Evolutionary conservation across 2,888 invertebrate genomes (phyloP).

Genomic region (Crocallis elinguaria): DNA sequence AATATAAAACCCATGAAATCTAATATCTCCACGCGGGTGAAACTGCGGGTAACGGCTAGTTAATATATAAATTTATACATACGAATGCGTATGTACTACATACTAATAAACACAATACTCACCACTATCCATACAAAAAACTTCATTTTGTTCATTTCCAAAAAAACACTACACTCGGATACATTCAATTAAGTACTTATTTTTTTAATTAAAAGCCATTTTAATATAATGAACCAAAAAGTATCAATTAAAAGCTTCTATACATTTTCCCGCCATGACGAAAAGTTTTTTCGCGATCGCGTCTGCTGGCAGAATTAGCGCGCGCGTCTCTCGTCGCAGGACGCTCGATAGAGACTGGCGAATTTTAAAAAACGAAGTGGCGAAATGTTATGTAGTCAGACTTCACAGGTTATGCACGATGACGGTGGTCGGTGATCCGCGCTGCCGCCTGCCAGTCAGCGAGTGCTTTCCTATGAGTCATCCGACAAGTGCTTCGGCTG

Average conservation of each 20-base stretch:
- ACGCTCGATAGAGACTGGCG: slow-evolving; percentile 59
- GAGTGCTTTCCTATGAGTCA: slow-evolving; percentile 37
- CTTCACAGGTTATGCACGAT: slow-evolving; percentile 39
- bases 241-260: slow-evolving; percentile 19
- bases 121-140: slow-evolving; percentile 57
- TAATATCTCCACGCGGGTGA: no score
- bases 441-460: slow-evolving; percentile 19
- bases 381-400: slow-evolving; percentile 43
- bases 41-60: no score
- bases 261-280: slow-evolving; percentile 69
- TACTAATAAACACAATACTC: slow-evolving; percentile 33
- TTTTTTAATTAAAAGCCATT: slow-evolving; percentile 21
- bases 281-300: slow-evolving; percentile 70
- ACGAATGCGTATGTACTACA: no score
- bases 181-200: slow-evolving; percentile 12
- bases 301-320: slow-evolving; percentile 32
- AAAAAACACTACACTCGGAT: slow-evolving; percentile 42
- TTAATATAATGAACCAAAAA: slow-evolving; percentile 6
- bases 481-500: slow-evolving; percentile 37
- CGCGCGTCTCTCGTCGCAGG: slow-evolving; percentile 54
- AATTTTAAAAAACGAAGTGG: slow-evolving; percentile 28
- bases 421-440: slow-evolving; percentile 41
- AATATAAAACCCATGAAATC: no score
- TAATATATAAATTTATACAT: no score
- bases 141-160: slow-evolving; percentile 55